Base-by-base conservation (phyloP, 2,888 invertebrate species). In the Ganaspis brasiliensis region DNA sequence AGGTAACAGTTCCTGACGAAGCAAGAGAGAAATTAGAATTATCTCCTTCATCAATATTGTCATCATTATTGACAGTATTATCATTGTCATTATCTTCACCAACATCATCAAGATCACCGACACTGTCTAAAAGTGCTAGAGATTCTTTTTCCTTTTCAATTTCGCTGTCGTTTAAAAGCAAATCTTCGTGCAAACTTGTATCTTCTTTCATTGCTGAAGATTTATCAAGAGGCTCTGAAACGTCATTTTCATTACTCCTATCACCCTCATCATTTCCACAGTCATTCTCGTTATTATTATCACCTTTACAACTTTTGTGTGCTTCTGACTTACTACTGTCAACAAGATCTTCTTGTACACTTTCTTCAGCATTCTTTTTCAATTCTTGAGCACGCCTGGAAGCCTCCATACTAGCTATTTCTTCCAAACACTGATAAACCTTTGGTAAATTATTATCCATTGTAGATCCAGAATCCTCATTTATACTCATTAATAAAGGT, bases 41-140 rank as follows among this genome's bases (percentile, higher is more conserved):
- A 75, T 40, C 77, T 75, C 2, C 77, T 57, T 76, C 16, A 57
- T 49, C 40, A 16, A 72, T 71, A 63, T 81, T 71, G 26, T 75
- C 73, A 55, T 57, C 26, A n/a, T 72, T 35, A 26, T 49, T 31
- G 2, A 2, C 52, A 45, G n/a, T n/a, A 55, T 67, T 5, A 16
- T 67, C 26, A 56, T 26, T 31, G 2, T 52, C 52, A 24, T 9
- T 16, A 52, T 72, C 26, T 24, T 49, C 52, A 52, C 10, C 52
- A 26, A n/a, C 35, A 16, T 72, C 31, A 31, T 26, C 55, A 26
- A 12, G 9, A 3, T n/a, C 5, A 24, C 49, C 52, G 9, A 59
- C 24, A 57, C 8, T 3, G 24, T 31, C 31, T n/a, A 59, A 45
- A 45, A 14, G 1, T 26, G 31, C n/a, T 16, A 26, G 9, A 0